Base-by-base conservation (phyloP, 2,113 vertebrate species). In the Fulica atra region DNA sequence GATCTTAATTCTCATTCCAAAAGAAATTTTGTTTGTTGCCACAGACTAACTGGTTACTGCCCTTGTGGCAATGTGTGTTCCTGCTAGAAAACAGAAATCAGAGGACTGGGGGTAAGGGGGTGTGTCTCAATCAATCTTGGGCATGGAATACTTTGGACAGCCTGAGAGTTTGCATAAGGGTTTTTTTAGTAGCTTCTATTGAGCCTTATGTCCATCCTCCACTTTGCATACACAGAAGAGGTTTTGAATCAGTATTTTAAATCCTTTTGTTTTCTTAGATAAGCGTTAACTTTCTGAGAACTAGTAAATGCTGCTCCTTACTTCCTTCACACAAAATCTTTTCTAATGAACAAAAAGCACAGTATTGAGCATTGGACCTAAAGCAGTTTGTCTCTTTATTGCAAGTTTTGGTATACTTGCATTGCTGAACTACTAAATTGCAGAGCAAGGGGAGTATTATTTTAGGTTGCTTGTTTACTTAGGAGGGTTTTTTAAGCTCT, bases 291-390 rank as follows among this genome's bases (percentile, higher is more conserved):
- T 71, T 88, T 54, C n/a, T 60, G 38, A 64, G 24, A 88, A n/a
- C 19, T 69, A 40, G 14, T 13, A 69, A 80, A 44, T 59, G 26
- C 4, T 36, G 1, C 87, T 10, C 53, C 54, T 51, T 26, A 71
- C 18, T 68, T 89, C 31, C 25, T 57, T 76, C 14, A 25, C 28
- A 14, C 35, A 8, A 24, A 74, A 35, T 13, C 44, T 7, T 53
- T 72, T 38, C 11, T 68, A 53, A 36, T 44, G 13, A 50, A 33
- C 50, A 28, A 48, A 90, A 68, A 61, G 24, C 11, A 13, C 10
- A 7, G 20, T 1, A 7, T 33, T 51, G 23, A 61, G 2, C 2
- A 0, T 57, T 86, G 19, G 51, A 48, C 6, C 9, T 80, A 53
- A 80, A 80, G 13, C 17, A 73, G 19, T 61, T 64, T 88, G 20